Base-by-base conservation (phyloP, 2,888 invertebrate species). In the Monoplex corrugatus region DNA sequence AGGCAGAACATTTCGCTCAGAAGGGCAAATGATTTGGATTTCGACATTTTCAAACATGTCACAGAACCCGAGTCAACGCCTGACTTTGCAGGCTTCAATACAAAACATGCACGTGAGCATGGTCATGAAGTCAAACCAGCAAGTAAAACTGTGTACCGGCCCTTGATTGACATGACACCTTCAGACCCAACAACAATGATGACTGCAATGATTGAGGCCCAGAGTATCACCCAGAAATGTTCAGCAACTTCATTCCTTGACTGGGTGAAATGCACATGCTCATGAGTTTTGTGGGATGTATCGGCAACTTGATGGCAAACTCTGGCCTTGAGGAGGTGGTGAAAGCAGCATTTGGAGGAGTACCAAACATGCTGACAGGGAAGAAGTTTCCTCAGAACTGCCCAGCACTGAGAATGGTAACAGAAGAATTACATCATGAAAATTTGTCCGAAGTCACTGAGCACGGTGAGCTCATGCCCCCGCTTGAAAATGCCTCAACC, bases 341-440 rank as follows among this genome's bases (percentile, higher is more conserved):
- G 32, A 45, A 89, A 16, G 43, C 89, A n/a, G 86, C 89, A 28
- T 93, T 92, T 92, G 92, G 90, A 40, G 91, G 92, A 5, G 91
- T 93, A 0, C 13, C 78, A 23, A 90, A 89, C 35, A 92, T 93
- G 93, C 87, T 94, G 23, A 63, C 88, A 35, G 93, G 92, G 8
- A 93, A 93, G 86, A 92, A 92, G 63, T 92, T 91, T 84, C 92
- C 93, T 13, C 91, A 91, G 86, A 91, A 92, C 83, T 72, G 89
- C n/a, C 83, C 91, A 89, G 92, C 89, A 3, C 86, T 92, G n/a
- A 78, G 92, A 28, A 38, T 92, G 35, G 78, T 92, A 6, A 63
- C 82, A 23, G 92, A 92, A 68, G 92, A 92, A 86, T 35, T 91
- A 19, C 86, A 92, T 40, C 89, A 88, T 13, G 40, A 2, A 28